Percentiles rank a stretch among this genome's conserved stretches.
phyloP scores from a whole-genome alignment of 2,113 vertebrate genomes.

The Trogon surrucura region DNA sequence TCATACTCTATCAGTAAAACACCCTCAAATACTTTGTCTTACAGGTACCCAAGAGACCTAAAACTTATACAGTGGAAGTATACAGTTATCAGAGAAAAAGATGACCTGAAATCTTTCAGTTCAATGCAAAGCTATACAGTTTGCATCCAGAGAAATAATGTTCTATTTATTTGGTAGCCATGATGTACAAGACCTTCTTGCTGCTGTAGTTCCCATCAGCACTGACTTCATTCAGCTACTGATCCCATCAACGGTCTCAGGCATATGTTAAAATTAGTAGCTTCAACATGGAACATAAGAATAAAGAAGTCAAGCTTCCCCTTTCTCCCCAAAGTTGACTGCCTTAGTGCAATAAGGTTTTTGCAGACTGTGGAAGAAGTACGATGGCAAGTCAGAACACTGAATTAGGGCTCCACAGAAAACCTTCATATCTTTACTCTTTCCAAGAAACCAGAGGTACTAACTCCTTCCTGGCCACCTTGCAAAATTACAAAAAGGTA shows the following conservation, averaged over 20 bases:
- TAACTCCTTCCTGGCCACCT: not conserved
- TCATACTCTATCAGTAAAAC: not conserved
- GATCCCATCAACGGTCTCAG: not conserved
- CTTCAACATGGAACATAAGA: not conserved
- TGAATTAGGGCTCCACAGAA: not conserved
- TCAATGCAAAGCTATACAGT: not conserved
- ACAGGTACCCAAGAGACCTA: not conserved
- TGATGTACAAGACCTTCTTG: not conserved
- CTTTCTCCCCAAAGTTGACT: rapidly evolving
- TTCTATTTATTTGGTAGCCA: not conserved
- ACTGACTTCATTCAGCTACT: not conserved
- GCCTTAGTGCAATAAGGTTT: not conserved
- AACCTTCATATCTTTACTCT: not conserved
- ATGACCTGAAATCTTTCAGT: not conserved
- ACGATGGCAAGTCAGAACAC: not conserved
- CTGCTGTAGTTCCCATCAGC: not conserved
- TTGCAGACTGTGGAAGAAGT: not conserved
- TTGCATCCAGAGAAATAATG: not conserved
- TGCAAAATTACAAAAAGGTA: not conserved
- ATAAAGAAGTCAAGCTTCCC: not conserved
- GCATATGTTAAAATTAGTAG: not conserved
- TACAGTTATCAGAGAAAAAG: not conserved
- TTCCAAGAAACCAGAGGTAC: not conserved
- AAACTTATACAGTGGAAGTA: not conserved
- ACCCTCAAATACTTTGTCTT: not conserved